A percentile compares a stretch with the other conserved stretches of the same genome.
These are phyloP conservation scores for Achatina immaculata DNA, from an alignment of 1,140 invertebrate species.

Conservation along the genomic window DNA sequence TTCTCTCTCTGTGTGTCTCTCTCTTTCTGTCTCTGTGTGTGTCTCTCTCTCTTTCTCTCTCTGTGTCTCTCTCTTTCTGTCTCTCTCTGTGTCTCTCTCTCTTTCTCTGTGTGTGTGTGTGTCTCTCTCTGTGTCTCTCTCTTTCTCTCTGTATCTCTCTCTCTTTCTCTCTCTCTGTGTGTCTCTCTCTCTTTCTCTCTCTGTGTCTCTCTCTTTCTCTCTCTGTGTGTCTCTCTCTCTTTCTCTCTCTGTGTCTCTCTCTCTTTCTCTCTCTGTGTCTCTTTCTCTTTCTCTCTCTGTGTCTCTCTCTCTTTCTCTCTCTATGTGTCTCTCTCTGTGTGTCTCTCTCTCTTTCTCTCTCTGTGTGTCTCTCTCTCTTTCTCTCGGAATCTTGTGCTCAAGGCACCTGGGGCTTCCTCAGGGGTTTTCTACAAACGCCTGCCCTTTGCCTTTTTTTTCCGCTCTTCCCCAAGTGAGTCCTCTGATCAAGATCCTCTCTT, in stretches of 20 bases:
- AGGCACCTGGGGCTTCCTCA: no score
- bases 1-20: conserved; percentile 12
- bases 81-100: conserved; percentile 30
- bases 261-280: conserved; percentile 28
- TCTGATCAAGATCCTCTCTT: no score
- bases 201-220: conserved; percentile 21
- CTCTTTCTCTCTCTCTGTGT: conserved; percentile 2
- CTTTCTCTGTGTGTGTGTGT: conserved; percentile 26
- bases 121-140: conserved; percentile 11
- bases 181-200: conserved; percentile 22
- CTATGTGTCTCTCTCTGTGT: conserved; percentile 23
- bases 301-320: conserved; percentile 29
- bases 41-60: conserved; percentile 23
- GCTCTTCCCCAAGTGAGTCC: no score
- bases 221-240: conserved; percentile 28
- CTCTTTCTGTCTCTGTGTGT: conserved; percentile 16
- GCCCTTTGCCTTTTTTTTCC: no score
- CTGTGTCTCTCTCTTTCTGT: conserved; percentile 19
- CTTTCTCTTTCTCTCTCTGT: conserved; percentile 34
- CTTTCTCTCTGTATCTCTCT: neutral
- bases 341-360: conserved; percentile 10
- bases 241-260: conserved; percentile 24
- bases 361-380: neutral
- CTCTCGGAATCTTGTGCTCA: no score
- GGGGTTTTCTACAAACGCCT: no score